Evolutionary conservation across 2,113 vertebrate genomes (phyloP), one percentile per base, ranked within the genome.

Genomic region (Diglossa brunneiventris): DNA sequence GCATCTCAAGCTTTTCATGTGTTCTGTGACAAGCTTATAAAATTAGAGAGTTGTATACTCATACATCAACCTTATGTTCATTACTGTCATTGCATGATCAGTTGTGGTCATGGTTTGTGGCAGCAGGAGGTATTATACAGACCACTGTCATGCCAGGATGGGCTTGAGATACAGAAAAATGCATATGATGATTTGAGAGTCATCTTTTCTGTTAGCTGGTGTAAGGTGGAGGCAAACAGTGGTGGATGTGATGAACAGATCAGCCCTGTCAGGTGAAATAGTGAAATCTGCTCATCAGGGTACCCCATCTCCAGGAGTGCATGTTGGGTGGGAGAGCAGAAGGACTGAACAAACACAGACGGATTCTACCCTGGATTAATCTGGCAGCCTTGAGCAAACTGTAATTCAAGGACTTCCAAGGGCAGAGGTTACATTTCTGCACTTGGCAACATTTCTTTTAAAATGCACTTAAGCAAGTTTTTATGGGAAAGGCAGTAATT

Each of bases 321-420:
- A 0, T 11, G 20, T 62, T 61, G 14, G 16, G 44, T 66, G 63
- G 59, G 76, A 92, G 55, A 89, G 46, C 30, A 83, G 64, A 63
- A 79, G 59, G 41, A 31, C 68, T 92, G 76, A 79, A 39, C 86
- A 94, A 95, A 94, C 80, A 80, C 33, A 91, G 41, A 17, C 1
- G 1, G 22, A 90, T 94, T 94, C 52, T 87, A 53, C 52, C 68
- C 42, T 30, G 68, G 73, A 93, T 94, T 94, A 93, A 90, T 61
- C 49, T 84, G 76, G 68, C 79, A 90, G 59, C 80, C 83, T 94
- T 95, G 83, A 78, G 89, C 83, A 94, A 93, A 96, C 92, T 94
- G 92, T 12, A 68, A 63, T 92, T 94, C 83, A 86, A 84, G 80
- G 89, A 63, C 83, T 95, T 94, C 33, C 35, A 67, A 59, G 61